phyloP scores from a whole-genome alignment of 64 coral and sea anemone genomes.

The Acropora yongei region DNA sequence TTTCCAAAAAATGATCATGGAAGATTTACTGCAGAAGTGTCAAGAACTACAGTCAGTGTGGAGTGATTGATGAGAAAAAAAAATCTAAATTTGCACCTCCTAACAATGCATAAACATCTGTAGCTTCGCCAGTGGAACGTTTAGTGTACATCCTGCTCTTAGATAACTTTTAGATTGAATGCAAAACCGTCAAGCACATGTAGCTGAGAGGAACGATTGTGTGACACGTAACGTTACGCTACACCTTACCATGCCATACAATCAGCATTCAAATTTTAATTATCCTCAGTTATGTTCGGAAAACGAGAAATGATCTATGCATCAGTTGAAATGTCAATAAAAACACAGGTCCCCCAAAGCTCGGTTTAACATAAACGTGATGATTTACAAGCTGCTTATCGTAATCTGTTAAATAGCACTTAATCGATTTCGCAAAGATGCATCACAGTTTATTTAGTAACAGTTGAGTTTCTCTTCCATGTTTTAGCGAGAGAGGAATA shows the following conservation, averaged over 20 bases:
- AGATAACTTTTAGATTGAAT: neutral
- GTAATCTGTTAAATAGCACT: neutral
- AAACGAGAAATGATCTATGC: slow-evolving; percentile 59
- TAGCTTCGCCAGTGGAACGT: neutral
- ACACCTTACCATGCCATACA: neutral
- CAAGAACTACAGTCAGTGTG: neutral
- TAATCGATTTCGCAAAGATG: neutral
- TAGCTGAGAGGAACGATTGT: neutral
- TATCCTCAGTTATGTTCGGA: slow-evolving; percentile 44
- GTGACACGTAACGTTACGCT: neutral
- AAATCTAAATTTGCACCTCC: neutral
- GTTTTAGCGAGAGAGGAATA: neutral
- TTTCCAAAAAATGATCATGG: neutral
- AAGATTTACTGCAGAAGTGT: neutral
- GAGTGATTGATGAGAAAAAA: neutral
- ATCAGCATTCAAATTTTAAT: slow-evolving; percentile 13
- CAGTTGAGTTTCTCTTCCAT: neutral
- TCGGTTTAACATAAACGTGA: slow-evolving; percentile 32
- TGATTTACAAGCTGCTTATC: slow-evolving; percentile 16
- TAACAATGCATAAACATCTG: neutral
- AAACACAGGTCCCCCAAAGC: slow-evolving; percentile 23
- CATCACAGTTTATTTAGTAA: neutral
- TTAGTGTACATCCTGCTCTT: neutral
- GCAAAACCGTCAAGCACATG: neutral
- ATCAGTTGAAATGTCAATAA: slow-evolving; percentile 45